A percentile compares a stretch with the other conserved stretches of the same genome.
Conservation (phyloP, 1,140 invertebrate species). For the Drosophila ogumai region DNA sequence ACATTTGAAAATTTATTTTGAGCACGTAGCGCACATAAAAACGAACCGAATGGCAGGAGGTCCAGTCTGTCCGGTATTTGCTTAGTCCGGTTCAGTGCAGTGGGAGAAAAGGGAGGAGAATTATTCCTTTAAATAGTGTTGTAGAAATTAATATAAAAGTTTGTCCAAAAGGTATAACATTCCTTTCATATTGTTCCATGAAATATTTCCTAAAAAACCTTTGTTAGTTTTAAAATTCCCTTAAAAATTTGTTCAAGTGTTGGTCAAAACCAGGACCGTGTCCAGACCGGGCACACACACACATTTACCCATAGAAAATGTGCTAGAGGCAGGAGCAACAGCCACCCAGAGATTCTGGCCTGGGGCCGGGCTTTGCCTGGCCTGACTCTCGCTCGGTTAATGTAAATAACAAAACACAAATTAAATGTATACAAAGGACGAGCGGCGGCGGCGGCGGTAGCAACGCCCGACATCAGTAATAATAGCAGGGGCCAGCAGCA, state of each 20-base stretch:
- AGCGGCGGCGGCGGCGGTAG: constrained; percentile 30
- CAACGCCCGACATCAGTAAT: constrained; percentile 23
- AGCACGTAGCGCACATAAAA: constrained; percentile 82
- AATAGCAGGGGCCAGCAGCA: constrained; percentile 48
- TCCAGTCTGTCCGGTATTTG: constrained; percentile 55
- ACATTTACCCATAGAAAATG: constrained; percentile 52
- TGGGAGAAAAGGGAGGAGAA: background rate
- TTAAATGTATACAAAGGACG: constrained; percentile 82
- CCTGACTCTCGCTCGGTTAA: constrained; percentile 70
- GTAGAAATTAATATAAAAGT: no score
- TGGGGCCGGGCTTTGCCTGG: constrained; percentile 26
- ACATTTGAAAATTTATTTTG: constrained; percentile 84
- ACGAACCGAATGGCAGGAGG: constrained; percentile 43
- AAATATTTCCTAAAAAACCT: background rate
- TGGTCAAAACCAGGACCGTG: constrained; percentile 1
- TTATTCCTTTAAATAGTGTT: background rate
- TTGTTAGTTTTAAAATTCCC: background rate
- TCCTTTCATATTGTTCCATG: background rate
- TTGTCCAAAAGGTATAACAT: no score
- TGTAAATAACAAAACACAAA: constrained; percentile 84
- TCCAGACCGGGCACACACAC: constrained; percentile 18
- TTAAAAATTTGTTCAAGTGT: background rate
- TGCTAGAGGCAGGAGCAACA: constrained; percentile 56
- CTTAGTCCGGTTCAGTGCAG: constrained; percentile 23
- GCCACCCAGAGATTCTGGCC: constrained; percentile 7